Evolutionary conservation across 2,888 invertebrate species (phyloP), one percentile per base, ranked within the genome.

Genomic region (Auanema sp.): DNA sequence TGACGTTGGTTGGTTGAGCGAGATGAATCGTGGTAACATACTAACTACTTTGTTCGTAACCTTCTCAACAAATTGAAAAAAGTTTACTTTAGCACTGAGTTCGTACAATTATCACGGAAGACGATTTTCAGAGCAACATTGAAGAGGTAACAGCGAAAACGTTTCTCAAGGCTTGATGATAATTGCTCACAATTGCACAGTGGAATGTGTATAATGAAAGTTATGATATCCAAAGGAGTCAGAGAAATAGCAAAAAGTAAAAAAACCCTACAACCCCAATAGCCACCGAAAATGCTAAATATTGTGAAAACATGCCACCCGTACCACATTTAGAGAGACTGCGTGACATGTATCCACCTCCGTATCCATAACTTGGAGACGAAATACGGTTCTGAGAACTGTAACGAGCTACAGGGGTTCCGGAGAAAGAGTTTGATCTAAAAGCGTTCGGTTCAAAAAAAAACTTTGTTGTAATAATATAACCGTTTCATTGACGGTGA

Each of bases 311-410:
- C 33, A 63, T 62, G 67, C 67, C 40, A 49, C 65, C 56, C 65
- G 60, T 72, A 80, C 80, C 78, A 44, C 77, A 76, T 68, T 80
- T 75, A 63, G 75, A 76, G 60, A 81, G 70, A 21, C 77, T 77
- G 44, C 78, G 70, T n/a, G 79, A 70, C 81, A 81, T 81, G 66
- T 72, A 81, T 33, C 81, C 81, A 43, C 81, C 80, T 14, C 80
- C 80, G 57, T 81, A 81, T 53, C 81, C 79, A 55, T 79, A 79
- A 2, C 69, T 67, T 14, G 78, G 73, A 52, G 73, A 68, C 11
- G 78, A 69, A 63, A 72, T 76, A 14, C 73, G 71, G n/a, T 57
- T 60, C 23, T 63, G 58, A 4, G 75, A 69, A 6, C 72, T 60
- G 21, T 71, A 70, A 18, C 71, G 67, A 18, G 52, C 18, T 23